Evolutionary conservation across 1,140 invertebrate species (phyloP).

Genomic region (Orius laevigatus): DNA sequence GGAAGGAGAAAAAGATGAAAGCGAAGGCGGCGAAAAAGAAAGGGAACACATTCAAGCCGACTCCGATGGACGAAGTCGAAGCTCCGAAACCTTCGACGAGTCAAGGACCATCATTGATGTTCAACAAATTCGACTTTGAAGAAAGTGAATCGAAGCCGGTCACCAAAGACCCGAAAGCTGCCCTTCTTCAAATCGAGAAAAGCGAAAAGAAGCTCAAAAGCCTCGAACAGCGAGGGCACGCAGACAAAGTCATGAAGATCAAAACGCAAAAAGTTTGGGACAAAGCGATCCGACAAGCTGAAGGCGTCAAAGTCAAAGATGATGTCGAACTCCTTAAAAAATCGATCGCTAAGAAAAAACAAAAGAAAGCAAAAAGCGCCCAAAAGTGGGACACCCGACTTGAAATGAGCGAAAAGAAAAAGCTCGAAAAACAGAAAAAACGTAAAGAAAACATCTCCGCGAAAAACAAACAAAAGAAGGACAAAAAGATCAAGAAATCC

Average conservation of each 20-base stretch:
- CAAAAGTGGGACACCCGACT: conserved; percentile 15
- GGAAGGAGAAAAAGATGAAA: conserved; percentile 9
- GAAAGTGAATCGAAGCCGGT: background rate
- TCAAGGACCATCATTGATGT: conserved; percentile 5
- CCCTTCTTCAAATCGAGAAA: conserved; percentile 14
- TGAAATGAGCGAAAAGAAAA: conserved; percentile 9
- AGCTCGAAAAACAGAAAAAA: conserved; percentile 14
- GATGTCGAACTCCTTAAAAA: conserved; percentile 15
- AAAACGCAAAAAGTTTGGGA: conserved; percentile 13
- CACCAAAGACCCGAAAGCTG: conserved; percentile 7
- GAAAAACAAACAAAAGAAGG: conserved; percentile 15
- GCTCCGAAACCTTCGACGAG: background rate
- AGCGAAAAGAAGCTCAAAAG: conserved; percentile 7
- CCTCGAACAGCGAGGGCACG: conserved; percentile 10
- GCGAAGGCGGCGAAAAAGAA: conserved; percentile 4
- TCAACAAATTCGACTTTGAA: conserved; percentile 12
- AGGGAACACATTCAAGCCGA: conserved; percentile 1
- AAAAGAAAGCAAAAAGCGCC: conserved; percentile 11
- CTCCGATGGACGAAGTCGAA: background rate
- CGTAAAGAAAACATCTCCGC: conserved; percentile 14
- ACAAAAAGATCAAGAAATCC: conserved; percentile 15
- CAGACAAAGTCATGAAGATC: conserved; percentile 11
- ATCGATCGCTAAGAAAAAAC: conserved; percentile 10
- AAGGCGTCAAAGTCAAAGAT: conserved; percentile 18
- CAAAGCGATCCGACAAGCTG: conserved; percentile 15